A percentile compares a stretch with the other conserved stretches of the same genome.
phyloP scores from a whole-genome alignment of 2,888 invertebrate genomes.

The Cantharis rufa region DNA sequence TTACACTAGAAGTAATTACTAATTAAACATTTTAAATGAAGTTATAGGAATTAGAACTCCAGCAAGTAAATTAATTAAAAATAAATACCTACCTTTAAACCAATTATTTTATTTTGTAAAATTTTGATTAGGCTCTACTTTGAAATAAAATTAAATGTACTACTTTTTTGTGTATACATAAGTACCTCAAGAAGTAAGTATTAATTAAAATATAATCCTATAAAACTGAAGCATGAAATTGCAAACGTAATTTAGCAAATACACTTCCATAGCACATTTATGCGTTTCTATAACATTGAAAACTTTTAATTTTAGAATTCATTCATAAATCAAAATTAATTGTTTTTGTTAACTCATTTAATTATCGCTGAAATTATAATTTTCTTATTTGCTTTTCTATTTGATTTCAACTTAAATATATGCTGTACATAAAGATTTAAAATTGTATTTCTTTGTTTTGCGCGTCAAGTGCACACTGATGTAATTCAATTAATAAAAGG shows the following conservation, averaged over 20 bases:
- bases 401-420: no score
- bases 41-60: neutral
- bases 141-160: neutral
- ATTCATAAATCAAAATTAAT: neutral
- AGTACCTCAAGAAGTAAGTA: neutral
- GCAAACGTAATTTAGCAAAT: no score
- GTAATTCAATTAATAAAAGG: no score
- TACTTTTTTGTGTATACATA: neutral
- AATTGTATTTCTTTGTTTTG: no score
- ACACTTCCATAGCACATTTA: no score
- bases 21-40: neutral
- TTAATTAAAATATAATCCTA: neutral
- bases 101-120: neutral
- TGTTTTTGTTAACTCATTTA: no score
- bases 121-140: neutral
- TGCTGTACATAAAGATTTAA: no score
- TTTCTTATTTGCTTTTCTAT: no score
- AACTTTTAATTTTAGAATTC: neutral
- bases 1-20: neutral
- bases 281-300: neutral
- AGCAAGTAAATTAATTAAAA: neutral
- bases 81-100: neutral
- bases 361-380: no score
- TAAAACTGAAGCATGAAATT: neutral
- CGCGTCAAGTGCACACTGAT: no score